Evolutionary conservation across 2,797 vertebrate species (phyloP), one percentile per base, ranked within the genome.

Genomic region (Anabacerthia variegaticeps): DNA sequence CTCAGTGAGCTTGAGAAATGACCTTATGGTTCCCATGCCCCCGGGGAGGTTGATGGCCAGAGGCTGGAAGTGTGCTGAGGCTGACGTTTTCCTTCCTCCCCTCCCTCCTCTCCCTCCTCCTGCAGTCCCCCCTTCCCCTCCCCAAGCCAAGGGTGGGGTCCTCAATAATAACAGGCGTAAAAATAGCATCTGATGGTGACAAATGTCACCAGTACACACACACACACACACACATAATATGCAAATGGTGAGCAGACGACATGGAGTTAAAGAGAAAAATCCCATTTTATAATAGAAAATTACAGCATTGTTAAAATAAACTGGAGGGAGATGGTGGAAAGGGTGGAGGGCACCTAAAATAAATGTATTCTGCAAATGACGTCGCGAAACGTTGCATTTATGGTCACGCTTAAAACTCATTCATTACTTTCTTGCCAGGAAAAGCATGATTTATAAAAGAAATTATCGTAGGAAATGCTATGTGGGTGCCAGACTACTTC

Each of bases 1-100:
- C 87, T 87, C 89, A 56, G 67, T 5, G 1, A 88, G 91, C 71
- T 59, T 94, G 86, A 92, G 89, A 90, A 93, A 90, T 94, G 96
- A 96, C 97, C 94, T 95, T 94, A 74, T 77, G 78, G 87, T 76
- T 93, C 92, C 86, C 78, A 67, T 94, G 88, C 74, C 91, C 88
- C 62, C 19, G 18, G 93, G 95, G 80, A 95, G 67, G 77, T 3
- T 51, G 92, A 88, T 85, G 84, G 94, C 88, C 93, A 92, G 58
- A 83, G 72, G 85, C 91, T 88, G 89, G 72, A 86, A 93, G 76
- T 51, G 67, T 62, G 85, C 77, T 73, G 81, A 89, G 85, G 79
- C 52, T 88, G 95, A 90, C 23, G 44, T 80, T 95, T 81, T 62
- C 90, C 77, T 93, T 89, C 92, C 91, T 91, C 69, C 39, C n/a